Evolutionary conservation across 2,113 vertebrate species (phyloP).

Genomic region (Takifugu bimaculatus): DNA sequence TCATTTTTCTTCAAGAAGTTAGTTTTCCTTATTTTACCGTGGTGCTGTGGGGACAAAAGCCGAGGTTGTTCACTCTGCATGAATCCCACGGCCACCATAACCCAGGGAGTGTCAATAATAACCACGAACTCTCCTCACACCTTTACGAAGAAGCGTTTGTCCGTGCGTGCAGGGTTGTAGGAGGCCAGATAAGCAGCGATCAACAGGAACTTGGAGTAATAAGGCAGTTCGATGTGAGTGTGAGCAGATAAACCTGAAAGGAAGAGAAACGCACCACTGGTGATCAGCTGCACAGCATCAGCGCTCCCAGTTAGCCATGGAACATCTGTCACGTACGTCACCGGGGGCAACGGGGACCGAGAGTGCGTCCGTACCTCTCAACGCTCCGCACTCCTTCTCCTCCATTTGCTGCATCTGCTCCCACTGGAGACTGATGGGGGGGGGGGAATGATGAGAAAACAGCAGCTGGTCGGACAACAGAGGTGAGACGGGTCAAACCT

Average conservation of each 20-base stretch:
- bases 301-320: neutral
- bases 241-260: constrained; percentile 85
- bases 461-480: neutral
- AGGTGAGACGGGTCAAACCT: constrained; percentile 67
- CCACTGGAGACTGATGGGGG: constrained; percentile 84
- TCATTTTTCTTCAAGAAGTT: constrained; percentile 94
- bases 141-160: constrained; percentile 97
- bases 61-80: neutral
- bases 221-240: constrained; percentile 91
- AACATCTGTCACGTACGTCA: neutral
- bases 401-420: constrained; percentile 81
- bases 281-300: too few species aligned
- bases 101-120: too few species aligned
- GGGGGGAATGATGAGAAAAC: neutral
- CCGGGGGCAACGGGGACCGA: neutral
- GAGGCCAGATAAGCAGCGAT: constrained; percentile 96
- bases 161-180: constrained; percentile 94
- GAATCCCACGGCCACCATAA: neutral
- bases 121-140: constrained; percentile 55
- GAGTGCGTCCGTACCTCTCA: constrained; percentile 81
- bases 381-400: constrained; percentile 71
- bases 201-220: constrained; percentile 96
- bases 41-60: constrained; percentile 78
- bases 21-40: constrained; percentile 92
- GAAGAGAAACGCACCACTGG: neutral